These are phyloP conservation scores for Anastatus disparis DNA, from an alignment of 1,140 invertebrate species.

Conservation along the genomic window DNA sequence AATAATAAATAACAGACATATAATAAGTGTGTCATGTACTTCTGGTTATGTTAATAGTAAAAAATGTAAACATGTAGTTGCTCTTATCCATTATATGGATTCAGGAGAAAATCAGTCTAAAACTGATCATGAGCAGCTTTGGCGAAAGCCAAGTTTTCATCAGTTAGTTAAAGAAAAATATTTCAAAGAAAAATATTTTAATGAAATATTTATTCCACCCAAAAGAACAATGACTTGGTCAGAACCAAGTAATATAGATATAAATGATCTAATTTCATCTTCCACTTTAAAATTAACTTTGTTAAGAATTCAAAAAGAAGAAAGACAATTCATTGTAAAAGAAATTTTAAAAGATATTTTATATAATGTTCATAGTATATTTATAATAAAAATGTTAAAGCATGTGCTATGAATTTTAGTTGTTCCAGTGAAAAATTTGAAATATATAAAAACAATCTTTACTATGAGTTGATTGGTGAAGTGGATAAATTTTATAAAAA, in stretches of 20 bases:
- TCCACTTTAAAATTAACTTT: constrained; percentile 28
- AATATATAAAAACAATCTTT: neutral
- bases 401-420: neutral
- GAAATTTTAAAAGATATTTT: constrained; percentile 15
- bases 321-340: constrained; percentile 16
- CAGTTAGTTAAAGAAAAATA: constrained; percentile 44
- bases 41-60: constrained; percentile 39
- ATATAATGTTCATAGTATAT: constrained; percentile 7
- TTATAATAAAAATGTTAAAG: constrained; percentile 31
- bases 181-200: constrained; percentile 41
- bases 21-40: constrained; percentile 38
- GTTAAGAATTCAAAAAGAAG: constrained; percentile 13
- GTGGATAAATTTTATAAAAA: constrained; percentile 46
- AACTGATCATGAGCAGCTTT: constrained; percentile 43
- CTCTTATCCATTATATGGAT: constrained; percentile 43
- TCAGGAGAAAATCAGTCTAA: constrained; percentile 38
- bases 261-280: constrained; percentile 28
- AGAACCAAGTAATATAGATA: neutral
- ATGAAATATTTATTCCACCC: constrained; percentile 33
- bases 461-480: constrained; percentile 33
- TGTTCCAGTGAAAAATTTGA: neutral
- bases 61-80: too few relatives aligned
- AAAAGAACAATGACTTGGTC: neutral
- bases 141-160: constrained; percentile 39
- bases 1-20: constrained; percentile 29